A percentile compares a stretch with the other conserved stretches of the same genome.
Evolutionary conservation across 2,888 invertebrate genomes (phyloP).

Genomic region (Nymphalis urticae): DNA sequence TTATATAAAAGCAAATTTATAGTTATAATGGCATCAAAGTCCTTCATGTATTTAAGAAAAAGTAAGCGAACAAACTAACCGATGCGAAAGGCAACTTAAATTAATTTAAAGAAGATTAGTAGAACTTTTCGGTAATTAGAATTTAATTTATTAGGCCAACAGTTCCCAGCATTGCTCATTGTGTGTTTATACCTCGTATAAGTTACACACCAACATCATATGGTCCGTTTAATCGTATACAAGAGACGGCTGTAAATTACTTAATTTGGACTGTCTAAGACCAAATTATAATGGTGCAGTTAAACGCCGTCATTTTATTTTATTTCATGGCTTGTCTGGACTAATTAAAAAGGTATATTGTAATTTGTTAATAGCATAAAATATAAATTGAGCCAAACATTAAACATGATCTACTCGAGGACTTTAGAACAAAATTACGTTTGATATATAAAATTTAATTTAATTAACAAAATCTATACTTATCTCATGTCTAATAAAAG

Average conservation of each 20-base stretch:
- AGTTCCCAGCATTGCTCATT: neutral
- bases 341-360: slow-evolving; percentile 2
- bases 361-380: neutral
- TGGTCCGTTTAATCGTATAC: slow-evolving; percentile 3
- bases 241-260: neutral
- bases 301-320: slow-evolving; percentile 8
- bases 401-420: neutral
- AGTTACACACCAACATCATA: slow-evolving; percentile 5
- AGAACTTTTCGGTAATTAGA: neutral
- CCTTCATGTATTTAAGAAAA: too few relatives aligned
- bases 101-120: too few relatives aligned
- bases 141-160: neutral
- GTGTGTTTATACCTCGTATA: slow-evolving; percentile 6
- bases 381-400: neutral
- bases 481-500: too few relatives aligned
- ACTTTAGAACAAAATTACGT: too few relatives aligned
- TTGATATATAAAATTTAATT: too few relatives aligned
- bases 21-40: too few relatives aligned
- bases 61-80: too few relatives aligned
- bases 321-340: neutral
- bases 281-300: slow-evolving; percentile 16
- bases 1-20: too few relatives aligned
- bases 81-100: too few relatives aligned
- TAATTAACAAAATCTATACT: too few relatives aligned
- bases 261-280: slow-evolving; percentile 9